Base-by-base conservation (phyloP, 2,113 vertebrate genomes). In the Neolamprologus brichardi region DNA sequence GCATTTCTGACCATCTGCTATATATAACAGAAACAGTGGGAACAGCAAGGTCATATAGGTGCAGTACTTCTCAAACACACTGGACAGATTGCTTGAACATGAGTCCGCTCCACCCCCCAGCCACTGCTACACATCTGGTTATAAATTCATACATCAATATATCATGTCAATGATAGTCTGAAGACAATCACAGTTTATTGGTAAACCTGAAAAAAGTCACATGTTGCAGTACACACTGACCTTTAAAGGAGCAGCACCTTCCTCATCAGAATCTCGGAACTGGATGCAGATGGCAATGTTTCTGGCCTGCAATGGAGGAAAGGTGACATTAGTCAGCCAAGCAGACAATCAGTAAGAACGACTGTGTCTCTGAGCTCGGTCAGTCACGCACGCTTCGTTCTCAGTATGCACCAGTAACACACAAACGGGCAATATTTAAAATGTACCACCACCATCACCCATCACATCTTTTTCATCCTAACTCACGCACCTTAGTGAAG, bases 221-320 rank as follows among this genome's bases (percentile, higher is more conserved):
- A 52, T 18, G 7, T 12, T 25, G 28, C 11, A 44, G 30, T 14
- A 18, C 5, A n/a, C 78, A 46, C 94, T 85, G 89, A 99, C 98
- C 98, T 98, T 98, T 58, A 99, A 82, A 0, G 97, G 92, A 7
- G 80, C 85, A 0, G 97, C 92, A 5, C 97, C 97, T 23, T 97
- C 97, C 67, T 99, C 99, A 83, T 99, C 99, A 1, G 98, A 98
- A 86, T 99, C 98, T 91, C 96, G 96, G 94, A 99, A 98, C 94
- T 99, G 98, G 70, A 99, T 92, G 79, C 96, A 98, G 82, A 99
- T 96, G 1, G 98, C 98, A 44, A 99, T 97, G 94, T 99, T 99
- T 92, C 99, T 97, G 0, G 99, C 99, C 99, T 99, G 94, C 13
- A 39, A 90, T 41, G 13, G 2, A 52, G 25, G 15, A 49, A 86